phyloP scores from a whole-genome alignment of 2,888 invertebrate genomes.

The Ormyrus thymus region DNA sequence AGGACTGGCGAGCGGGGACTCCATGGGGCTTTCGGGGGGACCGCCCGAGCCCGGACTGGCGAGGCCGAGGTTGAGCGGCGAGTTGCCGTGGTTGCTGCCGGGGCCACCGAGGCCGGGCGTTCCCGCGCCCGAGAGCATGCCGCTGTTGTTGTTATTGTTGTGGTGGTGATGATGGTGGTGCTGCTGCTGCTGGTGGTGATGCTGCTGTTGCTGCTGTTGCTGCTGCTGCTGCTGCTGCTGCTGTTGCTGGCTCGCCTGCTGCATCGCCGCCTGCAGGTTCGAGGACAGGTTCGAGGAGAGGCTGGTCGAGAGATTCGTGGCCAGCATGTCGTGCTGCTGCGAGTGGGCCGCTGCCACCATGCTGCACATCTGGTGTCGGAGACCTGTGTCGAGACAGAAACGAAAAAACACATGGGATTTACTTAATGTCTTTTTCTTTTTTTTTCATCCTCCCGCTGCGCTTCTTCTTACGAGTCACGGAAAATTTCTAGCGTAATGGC shows the following conservation, averaged over 20 bases:
- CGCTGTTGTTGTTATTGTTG: conserved; percentile 67
- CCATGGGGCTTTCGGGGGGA: conserved; percentile 78
- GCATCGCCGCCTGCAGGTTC: conserved; percentile 74
- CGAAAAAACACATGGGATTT: background rate
- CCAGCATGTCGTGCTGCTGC: conserved; percentile 75
- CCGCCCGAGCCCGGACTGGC: conserved; percentile 76
- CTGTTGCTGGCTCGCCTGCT: conserved; percentile 73
- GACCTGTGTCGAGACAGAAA: conserved; percentile 71
- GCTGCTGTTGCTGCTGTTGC: conserved; percentile 64
- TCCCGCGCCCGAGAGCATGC: conserved; percentile 68
- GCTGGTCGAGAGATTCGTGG: conserved; percentile 76
- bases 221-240: conserved; percentile 75
- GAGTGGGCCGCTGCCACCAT: conserved; percentile 82
- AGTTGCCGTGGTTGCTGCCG: conserved; percentile 69
- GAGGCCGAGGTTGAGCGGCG: conserved; percentile 76
- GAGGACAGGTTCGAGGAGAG: conserved; percentile 69
- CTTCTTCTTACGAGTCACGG: conserved; percentile 12
- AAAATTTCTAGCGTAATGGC: background rate
- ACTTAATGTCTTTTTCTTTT: background rate
- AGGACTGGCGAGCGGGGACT: conserved; percentile 80
- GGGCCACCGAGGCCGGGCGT: conserved; percentile 58
- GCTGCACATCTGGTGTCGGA: conserved; percentile 91
- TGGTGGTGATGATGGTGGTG: conserved; percentile 68
- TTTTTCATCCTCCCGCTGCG: background rate
- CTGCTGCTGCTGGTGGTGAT: conserved; percentile 60